Evolutionary conservation across 1,140 invertebrate genomes (phyloP), one percentile per base, ranked within the genome.

Genomic region (Drosophila biarmipes): DNA sequence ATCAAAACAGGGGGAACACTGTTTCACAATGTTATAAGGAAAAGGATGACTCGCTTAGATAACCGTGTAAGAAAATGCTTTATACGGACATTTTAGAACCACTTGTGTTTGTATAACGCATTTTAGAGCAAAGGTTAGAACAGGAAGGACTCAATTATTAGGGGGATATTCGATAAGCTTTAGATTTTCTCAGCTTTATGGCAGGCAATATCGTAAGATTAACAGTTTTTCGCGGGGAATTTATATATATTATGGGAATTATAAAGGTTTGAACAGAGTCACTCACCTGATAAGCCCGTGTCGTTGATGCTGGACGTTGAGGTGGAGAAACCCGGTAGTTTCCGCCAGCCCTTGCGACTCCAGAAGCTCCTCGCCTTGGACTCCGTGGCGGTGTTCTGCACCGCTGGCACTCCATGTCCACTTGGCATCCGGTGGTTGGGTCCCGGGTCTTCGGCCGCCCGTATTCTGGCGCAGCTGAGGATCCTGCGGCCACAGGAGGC

Each of bases 321-420:
- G 6, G 87, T 90, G 40, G 94, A 94, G 63, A 96, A 95, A 15
- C 94, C 95, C 17, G 95, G 95, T 64, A 96, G 93, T 90, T 96
- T 96, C 82, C 95, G 95, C 96, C 96, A 96, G 2, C 95, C 93
- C 80, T 95, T 96, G 92, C 95, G 95, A 67, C 95, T 95, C 94
- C 94, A 95, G 80, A 95, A 95, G 37, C 94, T 93, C 54, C 93
- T 93, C n/a, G 91, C 91, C 57, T 92, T 92, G 37, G 91, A 92
- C 34, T 92, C 91, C 4, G 52, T 73, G 27, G 76, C 76, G 21
- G 74, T 54, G n/a, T 2, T 15, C 7, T 46, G 38, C 2, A 19
- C 31, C n/a, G 34, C 24, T 3, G 31, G 62, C 7, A 45, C 35
- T 1, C 42, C 42, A 11, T 48, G 34, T 10, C 38, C 59, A 15